Percentiles rank a stretch among this genome's conserved stretches.
phyloP scores from a whole-genome alignment of 2,888 invertebrate species.

The Melitaea athalia region DNA sequence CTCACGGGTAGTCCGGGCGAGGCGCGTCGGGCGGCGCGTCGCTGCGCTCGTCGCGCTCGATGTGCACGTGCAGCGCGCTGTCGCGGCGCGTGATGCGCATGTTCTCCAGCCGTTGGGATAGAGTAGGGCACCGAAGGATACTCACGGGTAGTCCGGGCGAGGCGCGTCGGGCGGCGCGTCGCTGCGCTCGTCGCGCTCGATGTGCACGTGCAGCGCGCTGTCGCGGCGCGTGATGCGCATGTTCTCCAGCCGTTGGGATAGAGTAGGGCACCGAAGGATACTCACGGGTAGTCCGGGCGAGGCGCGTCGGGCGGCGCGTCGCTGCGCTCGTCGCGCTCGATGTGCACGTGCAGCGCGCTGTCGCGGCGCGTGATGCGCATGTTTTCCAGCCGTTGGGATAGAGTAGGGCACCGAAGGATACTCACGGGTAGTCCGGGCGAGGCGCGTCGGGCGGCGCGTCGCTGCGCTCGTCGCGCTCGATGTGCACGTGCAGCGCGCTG shows the following conservation, averaged over 20 bases:
- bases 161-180: constrained; percentile 77
- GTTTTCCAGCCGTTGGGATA: constrained; percentile 89
- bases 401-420: constrained; percentile 13
- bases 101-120: constrained; percentile 89
- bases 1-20: constrained; percentile 58
- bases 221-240: constrained; percentile 93
- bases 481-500: constrained; percentile 87
- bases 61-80: constrained; percentile 87
- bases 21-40: constrained; percentile 77
- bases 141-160: constrained; percentile 58
- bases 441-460: constrained; percentile 77
- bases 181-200: constrained; percentile 73
- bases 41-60: constrained; percentile 73
- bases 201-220: constrained; percentile 87
- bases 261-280: constrained; percentile 13
- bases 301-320: constrained; percentile 77
- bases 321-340: constrained; percentile 73
- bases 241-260: constrained; percentile 89
- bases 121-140: constrained; percentile 13
- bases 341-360: constrained; percentile 87
- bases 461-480: constrained; percentile 73
- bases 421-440: constrained; percentile 58
- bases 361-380: constrained; percentile 93
- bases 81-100: constrained; percentile 93
- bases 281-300: constrained; percentile 58